phyloP scores from a whole-genome alignment of 37 sponge, comb jelly and placozoan species.

The Ianthella basta region DNA sequence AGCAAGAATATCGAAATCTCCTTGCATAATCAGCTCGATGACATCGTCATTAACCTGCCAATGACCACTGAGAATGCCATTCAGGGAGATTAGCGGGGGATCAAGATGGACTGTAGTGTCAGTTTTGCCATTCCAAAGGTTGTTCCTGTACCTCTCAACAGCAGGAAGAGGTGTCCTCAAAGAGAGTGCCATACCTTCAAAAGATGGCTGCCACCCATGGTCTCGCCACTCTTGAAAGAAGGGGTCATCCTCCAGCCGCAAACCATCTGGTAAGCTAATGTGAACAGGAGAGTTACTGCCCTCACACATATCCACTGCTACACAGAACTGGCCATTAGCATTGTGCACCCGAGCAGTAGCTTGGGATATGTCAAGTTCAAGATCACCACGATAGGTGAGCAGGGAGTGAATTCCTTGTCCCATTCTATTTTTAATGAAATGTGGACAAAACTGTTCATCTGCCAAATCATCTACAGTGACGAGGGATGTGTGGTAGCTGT shows the following conservation, averaged over 20 bases:
- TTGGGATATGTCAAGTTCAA: neutral
- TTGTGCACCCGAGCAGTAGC: too few relatives aligned
- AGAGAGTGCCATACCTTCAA: neutral
- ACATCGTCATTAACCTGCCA: neutral
- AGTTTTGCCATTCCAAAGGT: neutral
- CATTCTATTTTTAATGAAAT: neutral
- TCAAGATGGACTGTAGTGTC: neutral
- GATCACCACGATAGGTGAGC: neutral
- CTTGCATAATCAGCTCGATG: neutral
- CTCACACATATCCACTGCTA: constrained; percentile 2
- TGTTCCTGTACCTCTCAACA: neutral
- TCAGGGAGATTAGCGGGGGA: neutral
- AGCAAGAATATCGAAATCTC: neutral
- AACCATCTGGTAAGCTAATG: neutral
- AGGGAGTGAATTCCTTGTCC: neutral
- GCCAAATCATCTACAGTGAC: neutral
- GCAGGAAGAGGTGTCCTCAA: neutral
- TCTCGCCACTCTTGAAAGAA: neutral
- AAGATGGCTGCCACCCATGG: neutral
- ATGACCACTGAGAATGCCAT: neutral
- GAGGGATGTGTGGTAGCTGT: constrained; percentile 13
- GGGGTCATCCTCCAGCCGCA: neutral
- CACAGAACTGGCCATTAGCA: neutral
- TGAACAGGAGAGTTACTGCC: neutral
- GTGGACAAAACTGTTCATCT: neutral